A percentile compares a stretch with the other conserved stretches of the same genome.
phyloP scores from a whole-genome alignment of 2,888 invertebrate genomes.

The Yponomeuta malinellus region DNA sequence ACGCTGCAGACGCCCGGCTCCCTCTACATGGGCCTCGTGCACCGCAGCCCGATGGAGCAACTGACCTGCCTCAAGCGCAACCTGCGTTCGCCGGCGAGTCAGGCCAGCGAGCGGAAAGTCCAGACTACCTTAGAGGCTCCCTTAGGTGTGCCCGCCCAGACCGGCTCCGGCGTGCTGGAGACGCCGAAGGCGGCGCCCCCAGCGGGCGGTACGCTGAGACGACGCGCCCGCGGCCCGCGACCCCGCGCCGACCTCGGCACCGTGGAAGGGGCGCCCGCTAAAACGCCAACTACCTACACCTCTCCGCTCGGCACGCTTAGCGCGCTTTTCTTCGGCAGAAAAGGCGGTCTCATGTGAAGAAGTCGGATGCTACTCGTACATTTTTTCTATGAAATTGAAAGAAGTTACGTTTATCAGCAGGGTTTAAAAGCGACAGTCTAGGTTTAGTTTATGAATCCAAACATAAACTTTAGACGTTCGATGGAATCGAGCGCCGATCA shows the following conservation, averaged over 20 bases:
- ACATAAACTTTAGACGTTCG: not conserved
- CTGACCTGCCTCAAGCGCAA: slow-evolving; percentile 81
- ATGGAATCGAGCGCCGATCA: not conserved
- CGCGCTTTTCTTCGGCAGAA: slow-evolving; percentile 87
- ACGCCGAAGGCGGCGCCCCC: slow-evolving; percentile 40
- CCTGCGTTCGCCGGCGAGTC: slow-evolving; percentile 55
- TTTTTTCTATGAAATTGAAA: not conserved
- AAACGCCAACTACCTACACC: slow-evolving; percentile 41
- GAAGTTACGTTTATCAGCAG: not conserved
- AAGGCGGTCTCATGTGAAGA: slow-evolving; percentile 83
- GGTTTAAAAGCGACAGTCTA: not conserved
- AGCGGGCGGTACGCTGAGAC: slow-evolving; percentile 39
- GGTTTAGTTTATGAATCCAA: slow-evolving; percentile 5
- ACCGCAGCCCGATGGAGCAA: slow-evolving; percentile 86
- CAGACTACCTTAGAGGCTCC: slow-evolving; percentile 32
- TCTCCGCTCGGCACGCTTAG: slow-evolving; percentile 84
- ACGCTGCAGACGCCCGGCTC: slow-evolving; percentile 77
- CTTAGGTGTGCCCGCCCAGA: slow-evolving; percentile 77
- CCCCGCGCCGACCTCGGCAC: slow-evolving; percentile 61
- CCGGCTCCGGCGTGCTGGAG: slow-evolving; percentile 76
- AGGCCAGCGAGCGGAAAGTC: slow-evolving; percentile 33
- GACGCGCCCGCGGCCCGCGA: slow-evolving; percentile 55
- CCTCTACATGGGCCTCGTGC: slow-evolving; percentile 78
- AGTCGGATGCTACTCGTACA: not conserved
- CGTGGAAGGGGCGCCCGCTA: slow-evolving; percentile 41